Base-by-base conservation (phyloP, 2,888 invertebrate species). In the Amblyjoppa fuscipennis region DNA sequence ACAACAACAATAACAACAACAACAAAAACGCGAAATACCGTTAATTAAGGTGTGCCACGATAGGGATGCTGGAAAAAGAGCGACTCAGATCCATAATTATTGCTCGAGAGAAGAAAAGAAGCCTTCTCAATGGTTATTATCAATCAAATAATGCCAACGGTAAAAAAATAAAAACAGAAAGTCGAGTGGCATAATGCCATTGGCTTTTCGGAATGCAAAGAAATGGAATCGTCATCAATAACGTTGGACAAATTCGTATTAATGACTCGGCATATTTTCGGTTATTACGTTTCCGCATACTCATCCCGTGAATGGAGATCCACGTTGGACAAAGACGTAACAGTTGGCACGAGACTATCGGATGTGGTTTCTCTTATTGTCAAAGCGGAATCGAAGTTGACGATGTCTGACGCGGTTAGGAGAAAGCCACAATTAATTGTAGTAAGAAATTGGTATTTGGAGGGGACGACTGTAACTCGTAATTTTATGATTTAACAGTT, bases 201-300 rank as follows among this genome's bases (percentile, higher is more conserved):
- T 51, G 61, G 28, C 64, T 69, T 64, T 66, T 53, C 38, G 56
- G 75, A 71, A 83, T 77, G 80, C 85, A 76, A 80, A 80, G 75
- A 31, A 92, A 92, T 92, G 89, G 88, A 91, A 89, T 88, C 90
- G 90, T 92, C 92, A 92, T 92, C 90, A 89, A 91, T 90, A 89
- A 87, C 87, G 74, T 88, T 89, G 79, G 92, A 92, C 91, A 92
- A 92, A 93, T 93, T 93, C 89, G 90, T 93, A 93, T 92, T 92
- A 92, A 93, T 93, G 93, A 93, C 90, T 89, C 64, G 83, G 91
- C 92, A 91, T 87, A 84, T 93, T 90, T 89, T 64, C 34, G n/a
- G 73, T 87, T 89, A 88, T 87, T 73, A 83, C 64, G 66, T 71
- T 87, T 85, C 78, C 85, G 91, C 89, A 84, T 85, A 89, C 87